Conservation (phyloP, 2,797 vertebrate species). For the Gallinago nigripennis region DNA sequence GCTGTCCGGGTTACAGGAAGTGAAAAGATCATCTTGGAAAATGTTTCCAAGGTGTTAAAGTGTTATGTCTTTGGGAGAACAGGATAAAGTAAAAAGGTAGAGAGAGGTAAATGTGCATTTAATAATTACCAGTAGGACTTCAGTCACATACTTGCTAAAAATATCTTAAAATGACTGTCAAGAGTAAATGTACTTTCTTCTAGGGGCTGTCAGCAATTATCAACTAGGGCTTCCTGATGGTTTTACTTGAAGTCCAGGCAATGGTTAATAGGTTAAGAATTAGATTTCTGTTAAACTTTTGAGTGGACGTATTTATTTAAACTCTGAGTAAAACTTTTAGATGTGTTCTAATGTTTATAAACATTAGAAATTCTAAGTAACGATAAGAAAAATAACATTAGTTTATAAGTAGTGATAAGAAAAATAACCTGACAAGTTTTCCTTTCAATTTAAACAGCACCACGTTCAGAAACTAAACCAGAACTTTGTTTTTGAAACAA, state of each 20-base stretch:
- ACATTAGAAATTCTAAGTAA: background rate
- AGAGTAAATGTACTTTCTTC: background rate
- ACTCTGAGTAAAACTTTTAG: background rate
- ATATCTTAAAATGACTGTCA: background rate
- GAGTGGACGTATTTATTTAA: background rate
- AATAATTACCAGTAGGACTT: slow-evolving; percentile 42
- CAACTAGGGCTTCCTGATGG: background rate
- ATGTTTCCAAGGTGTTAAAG: background rate
- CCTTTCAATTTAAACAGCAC: background rate
- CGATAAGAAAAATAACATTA: background rate
- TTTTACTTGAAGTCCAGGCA: background rate
- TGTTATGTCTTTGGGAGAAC: background rate
- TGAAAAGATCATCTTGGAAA: background rate
- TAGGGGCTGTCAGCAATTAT: background rate
- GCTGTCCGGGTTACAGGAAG: background rate
- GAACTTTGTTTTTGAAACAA: background rate
- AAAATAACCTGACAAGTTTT: background rate
- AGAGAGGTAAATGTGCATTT: background rate
- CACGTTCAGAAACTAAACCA: background rate
- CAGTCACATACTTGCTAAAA: background rate
- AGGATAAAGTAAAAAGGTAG: background rate
- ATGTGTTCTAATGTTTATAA: background rate
- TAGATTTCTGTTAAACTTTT: background rate
- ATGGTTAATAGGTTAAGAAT: background rate
- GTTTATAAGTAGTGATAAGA: background rate